Evolutionary conservation across 2,888 invertebrate genomes (phyloP), one percentile per base, ranked within the genome.

Genomic region (Tenthredo livida): DNA sequence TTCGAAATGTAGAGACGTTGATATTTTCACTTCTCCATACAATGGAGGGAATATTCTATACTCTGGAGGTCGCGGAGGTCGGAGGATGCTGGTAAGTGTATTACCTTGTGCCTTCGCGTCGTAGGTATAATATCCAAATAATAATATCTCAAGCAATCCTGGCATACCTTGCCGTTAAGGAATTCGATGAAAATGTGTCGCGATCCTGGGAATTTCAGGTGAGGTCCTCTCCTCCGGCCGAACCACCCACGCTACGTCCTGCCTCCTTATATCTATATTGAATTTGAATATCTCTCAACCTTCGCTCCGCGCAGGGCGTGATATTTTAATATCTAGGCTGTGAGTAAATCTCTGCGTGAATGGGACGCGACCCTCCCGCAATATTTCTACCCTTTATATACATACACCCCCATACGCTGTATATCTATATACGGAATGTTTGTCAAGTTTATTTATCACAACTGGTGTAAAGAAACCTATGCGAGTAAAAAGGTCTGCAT

Each of bases 271-370:
- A 83, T 70, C 83, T 83, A 83, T 83, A 83, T 83, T 47, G 83
- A 50, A 83, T 70, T 83, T 50, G 83, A 83, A 83, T 83, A 83
- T 83, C 67, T 33, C 80, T 80, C 61, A 80, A 12, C n/a, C 40
- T 58, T 61, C 80, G 29, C 29, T 67, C 33, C 25, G 17, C 83
- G 83, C 4, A 43, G 67, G 86, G 87, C 87, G 88, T 89, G 89
- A 91, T 91, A 91, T 91, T 92, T 91, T 90, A 91, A 91, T 91
- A 91, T 89, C 89, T 87, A 85, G 86, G 73, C 86, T 83, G 87
- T 87, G 88, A 90, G 90, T 90, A 90, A 91, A 91, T 90, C 90
- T 90, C 88, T 85, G 85, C 87, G 40, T 25, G 67, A 67, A 47
- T 65, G 25, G 58, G 67, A 83, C 54, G 78, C 40, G n/a, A 43